Conservation (phyloP, 2,113 vertebrate genomes). For the Poecile atricapillus region DNA sequence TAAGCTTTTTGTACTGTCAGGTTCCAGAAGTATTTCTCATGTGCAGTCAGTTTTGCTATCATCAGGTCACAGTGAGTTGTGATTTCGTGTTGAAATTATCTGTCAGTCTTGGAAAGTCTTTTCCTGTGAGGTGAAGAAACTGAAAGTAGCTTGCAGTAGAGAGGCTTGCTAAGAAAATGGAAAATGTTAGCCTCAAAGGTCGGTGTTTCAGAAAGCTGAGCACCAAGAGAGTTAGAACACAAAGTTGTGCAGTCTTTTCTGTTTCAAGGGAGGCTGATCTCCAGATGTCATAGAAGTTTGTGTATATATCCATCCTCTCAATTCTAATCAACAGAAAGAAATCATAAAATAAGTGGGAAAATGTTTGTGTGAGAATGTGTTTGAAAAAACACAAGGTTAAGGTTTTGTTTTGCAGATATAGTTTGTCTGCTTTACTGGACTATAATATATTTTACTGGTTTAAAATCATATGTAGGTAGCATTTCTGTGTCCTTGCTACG, state of each 20-base stretch:
- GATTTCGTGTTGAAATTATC: background rate
- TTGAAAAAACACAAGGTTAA: background rate
- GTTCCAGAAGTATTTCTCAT: background rate
- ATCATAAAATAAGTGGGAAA: background rate
- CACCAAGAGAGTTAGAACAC: background rate
- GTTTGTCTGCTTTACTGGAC: background rate
- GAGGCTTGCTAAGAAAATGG: background rate
- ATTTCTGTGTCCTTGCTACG: background rate
- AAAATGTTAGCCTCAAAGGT: conserved; percentile 8
- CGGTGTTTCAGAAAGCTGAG: background rate
- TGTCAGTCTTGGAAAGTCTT: background rate
- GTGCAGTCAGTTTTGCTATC: background rate
- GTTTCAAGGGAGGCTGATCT: background rate
- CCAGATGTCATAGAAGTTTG: background rate
- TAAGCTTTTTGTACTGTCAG: background rate
- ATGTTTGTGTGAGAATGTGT: background rate
- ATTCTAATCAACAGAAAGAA: background rate
- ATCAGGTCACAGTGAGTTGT: background rate
- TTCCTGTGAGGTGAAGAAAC: background rate
- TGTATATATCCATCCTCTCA: background rate
- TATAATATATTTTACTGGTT: background rate
- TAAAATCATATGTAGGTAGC: background rate
- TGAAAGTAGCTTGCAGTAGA: background rate
- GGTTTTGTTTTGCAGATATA: background rate
- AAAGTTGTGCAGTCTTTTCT: background rate